Conservation (phyloP, 35 echinoderm and acorn worm species). For the Diadema setosum region DNA sequence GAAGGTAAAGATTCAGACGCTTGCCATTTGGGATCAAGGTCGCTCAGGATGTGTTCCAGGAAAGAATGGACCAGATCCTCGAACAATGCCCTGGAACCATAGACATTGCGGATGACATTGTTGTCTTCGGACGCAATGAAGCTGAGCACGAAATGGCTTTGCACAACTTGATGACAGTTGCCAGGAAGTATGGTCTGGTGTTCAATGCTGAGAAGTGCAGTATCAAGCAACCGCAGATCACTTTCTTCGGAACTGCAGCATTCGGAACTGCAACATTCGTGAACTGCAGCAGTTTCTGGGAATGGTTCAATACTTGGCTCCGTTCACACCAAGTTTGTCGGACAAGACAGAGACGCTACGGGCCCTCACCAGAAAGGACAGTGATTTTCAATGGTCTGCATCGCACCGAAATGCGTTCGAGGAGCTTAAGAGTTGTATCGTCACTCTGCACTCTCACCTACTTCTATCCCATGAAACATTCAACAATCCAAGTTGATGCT, state of each 20-base stretch:
- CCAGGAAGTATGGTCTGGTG: background rate
- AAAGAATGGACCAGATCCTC: slow-evolving; percentile 44
- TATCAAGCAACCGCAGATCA: slow-evolving; percentile 1
- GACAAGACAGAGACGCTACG: too few relatives aligned
- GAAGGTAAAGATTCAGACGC: slow-evolving; percentile 28
- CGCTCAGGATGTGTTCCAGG: slow-evolving; percentile 49
- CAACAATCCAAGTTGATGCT: slow-evolving; percentile 33
- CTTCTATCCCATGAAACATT: slow-evolving; percentile 18
- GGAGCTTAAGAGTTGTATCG: background rate
- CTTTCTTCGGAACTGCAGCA: slow-evolving; percentile 41
- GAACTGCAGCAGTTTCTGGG: slow-evolving; percentile 49
- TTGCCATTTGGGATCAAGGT: slow-evolving; percentile 52
- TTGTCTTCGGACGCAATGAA: slow-evolving; percentile 25
- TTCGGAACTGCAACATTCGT: background rate
- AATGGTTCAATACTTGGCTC: slow-evolving; percentile 38
- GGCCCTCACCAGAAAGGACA: background rate
- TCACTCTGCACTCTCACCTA: slow-evolving; percentile 16
- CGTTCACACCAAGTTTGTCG: slow-evolving; percentile 26
- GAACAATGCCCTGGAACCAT: slow-evolving; percentile 28
- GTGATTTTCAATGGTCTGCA: slow-evolving; percentile 10
- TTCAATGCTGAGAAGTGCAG: slow-evolving; percentile 45
- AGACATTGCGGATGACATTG: slow-evolving; percentile 68
- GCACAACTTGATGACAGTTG: background rate
- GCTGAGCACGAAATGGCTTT: too few relatives aligned
- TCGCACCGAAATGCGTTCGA: slow-evolving; percentile 23